phyloP scores from a whole-genome alignment of 2,113 vertebrate genomes.

The Salvator merianae region DNA sequence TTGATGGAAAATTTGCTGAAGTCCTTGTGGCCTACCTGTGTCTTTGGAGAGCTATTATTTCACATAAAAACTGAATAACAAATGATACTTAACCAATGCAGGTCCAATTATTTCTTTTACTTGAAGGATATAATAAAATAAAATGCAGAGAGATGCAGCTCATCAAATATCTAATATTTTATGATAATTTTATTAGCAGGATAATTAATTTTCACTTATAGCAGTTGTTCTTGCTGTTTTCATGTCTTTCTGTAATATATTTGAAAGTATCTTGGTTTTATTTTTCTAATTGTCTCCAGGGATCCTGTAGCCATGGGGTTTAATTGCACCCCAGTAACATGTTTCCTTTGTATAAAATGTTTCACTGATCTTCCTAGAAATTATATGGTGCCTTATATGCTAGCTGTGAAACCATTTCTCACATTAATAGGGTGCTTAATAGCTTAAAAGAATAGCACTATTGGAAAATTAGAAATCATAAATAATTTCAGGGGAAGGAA shows the following conservation, averaged over 20 bases:
- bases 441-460: background rate
- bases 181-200: constrained; percentile 10
- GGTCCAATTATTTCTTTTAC: background rate
- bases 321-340: background rate
- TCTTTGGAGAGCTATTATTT: background rate
- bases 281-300: constrained; percentile 21
- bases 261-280: background rate
- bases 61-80: background rate
- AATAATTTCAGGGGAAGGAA: constrained; percentile 19
- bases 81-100: background rate
- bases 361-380: background rate
- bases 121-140: background rate
- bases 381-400: background rate
- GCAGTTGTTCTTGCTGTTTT: constrained; percentile 32
- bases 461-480: constrained; percentile 28
- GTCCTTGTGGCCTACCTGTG: background rate
- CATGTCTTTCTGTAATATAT: background rate
- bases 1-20: background rate
- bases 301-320: background rate
- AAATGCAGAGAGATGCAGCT: background rate
- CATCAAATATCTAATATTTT: background rate
- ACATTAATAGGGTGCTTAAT: background rate
- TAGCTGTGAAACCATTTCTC: background rate
- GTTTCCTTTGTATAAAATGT: background rate
- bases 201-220: constrained; percentile 9